phyloP scores from a whole-genome alignment of 2,113 vertebrate genomes.

The Myotis yumanensis region DNA sequence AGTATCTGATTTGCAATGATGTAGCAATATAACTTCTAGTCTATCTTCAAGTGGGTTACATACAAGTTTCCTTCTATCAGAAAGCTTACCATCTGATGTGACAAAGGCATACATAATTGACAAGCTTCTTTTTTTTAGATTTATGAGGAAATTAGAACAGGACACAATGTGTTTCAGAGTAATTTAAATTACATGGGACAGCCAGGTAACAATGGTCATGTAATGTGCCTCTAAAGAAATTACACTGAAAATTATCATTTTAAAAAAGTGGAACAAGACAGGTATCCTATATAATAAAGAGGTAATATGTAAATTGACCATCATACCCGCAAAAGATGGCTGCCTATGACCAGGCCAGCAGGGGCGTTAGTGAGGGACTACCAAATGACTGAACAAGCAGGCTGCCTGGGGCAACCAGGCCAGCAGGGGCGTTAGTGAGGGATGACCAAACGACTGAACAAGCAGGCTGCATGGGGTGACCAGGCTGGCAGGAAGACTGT shows the following conservation, averaged over 20 bases:
- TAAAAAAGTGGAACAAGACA: background rate
- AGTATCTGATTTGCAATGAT: background rate
- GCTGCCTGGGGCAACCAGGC: too few species aligned
- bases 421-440: too few species aligned
- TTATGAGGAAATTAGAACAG: background rate
- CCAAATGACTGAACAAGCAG: too few species aligned
- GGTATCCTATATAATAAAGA: too few species aligned
- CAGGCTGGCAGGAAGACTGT: fast-evolving
- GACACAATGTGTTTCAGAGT: background rate
- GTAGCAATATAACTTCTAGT: background rate
- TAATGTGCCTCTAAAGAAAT: background rate
- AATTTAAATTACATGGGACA: background rate
- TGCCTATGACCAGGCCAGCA: too few species aligned
- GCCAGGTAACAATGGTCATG: background rate
- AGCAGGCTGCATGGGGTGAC: too few species aligned
- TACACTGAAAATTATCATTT: background rate
- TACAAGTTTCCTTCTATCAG: background rate
- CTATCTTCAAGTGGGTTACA: background rate
- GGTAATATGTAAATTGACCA: too few species aligned
- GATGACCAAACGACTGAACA: too few species aligned
- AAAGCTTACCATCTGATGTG: background rate
- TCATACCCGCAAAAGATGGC: too few species aligned
- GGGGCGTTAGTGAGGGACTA: too few species aligned
- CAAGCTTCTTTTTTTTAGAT: background rate
- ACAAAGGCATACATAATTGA: background rate